Evolutionary conservation across 1,140 invertebrate species (phyloP), one percentile per base, ranked within the genome.

Genomic region (Brachionus calyciflorus): DNA sequence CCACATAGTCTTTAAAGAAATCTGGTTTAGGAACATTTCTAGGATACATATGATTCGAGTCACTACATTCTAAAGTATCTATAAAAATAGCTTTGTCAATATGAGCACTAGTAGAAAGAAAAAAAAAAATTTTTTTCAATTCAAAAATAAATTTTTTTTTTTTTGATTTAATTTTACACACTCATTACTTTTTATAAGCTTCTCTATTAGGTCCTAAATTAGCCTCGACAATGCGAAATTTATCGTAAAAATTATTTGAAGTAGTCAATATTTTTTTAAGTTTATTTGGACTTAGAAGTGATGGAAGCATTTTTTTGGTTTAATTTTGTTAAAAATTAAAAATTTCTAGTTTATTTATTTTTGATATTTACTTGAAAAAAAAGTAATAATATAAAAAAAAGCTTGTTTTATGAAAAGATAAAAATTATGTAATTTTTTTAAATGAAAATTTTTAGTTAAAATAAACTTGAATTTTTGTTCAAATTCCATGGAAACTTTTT

Each of bases 71-170:
- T 63, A 81, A 65, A 6, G 79, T 60, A 28, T 81, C 78, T 1
- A 81, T 37, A 53, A 73, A 81, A 24, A 44, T 41, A 4, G 81
- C 80, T 37, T 79, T 79, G 5, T 80, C 79, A 37, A 81, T 80
- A 33, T 81, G 81, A 14, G 28, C 65, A 26, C 81, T 65, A 44
- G 24, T 24, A 55, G 37, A 17, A 63, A 30, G n/a, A 63, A 37
- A 63, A 28, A 14, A 14, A 10, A 44, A 21, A 24, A 44, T 21
- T 41, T 21, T 14, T 26, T 40, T 17, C 19, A 2, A 40, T n/a
- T 26, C 57, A 17, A 40, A 46, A 46, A 14, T 46, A 46, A 46
- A 14, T 40, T 41, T 63, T 37, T 19, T 0, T 55, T 26, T n/a
- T n/a, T n/a, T n/a, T n/a, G n/a, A n/a, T n/a, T n/a, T n/a, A n/a